Base-by-base conservation (phyloP, 1,140 invertebrate species). In the Drosophila pectinifera region DNA sequence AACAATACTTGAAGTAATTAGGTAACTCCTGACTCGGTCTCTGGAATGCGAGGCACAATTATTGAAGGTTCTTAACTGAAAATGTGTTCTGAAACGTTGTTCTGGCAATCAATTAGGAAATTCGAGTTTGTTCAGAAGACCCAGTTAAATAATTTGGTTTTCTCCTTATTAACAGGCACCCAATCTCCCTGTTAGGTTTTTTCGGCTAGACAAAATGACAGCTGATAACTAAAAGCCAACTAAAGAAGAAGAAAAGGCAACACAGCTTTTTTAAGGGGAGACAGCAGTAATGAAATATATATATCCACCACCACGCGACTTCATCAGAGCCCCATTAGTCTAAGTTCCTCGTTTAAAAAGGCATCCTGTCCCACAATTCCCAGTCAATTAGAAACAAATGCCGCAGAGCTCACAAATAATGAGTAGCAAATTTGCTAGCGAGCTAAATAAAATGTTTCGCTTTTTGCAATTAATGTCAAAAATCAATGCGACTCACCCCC, bases 401-500 rank as follows among this genome's bases (percentile, higher is more conserved):
- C n/a, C 55, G 41, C 39, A n/a, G 8, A 20, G 34, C 24, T 56
- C 26, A 69, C 64, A 46, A 46, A 36, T 72, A 84, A 79, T 82
- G 61, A 57, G 18, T 55, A 70, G 26, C 41, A 64, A 80, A 68
- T 69, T 69, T 39, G 24, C 31, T 77, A 24, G 31, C 39, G 43
- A 53, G 55, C 41, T 46, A 46, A 72, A 46, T 67, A 39, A 70
- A 70, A 56, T 70, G 49, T 57, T 70, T 46, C 36, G 65, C 46
- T 55, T 51, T 53, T 84, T 62, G 75, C 67, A 58, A 79, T 79
- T 73, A 64, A 62, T 77, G 55, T 57, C 31, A 38, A 83, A 86
- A 85, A 86, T 85, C 82, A 85, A 85, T 85, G 82, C 69, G 64
- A 53, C 59, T 64, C 24, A 22, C 28, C 5, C 28, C 18, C 7